These are phyloP conservation scores for Orius laevigatus DNA, from an alignment of 1,140 invertebrate species.

Conservation along the genomic window DNA sequence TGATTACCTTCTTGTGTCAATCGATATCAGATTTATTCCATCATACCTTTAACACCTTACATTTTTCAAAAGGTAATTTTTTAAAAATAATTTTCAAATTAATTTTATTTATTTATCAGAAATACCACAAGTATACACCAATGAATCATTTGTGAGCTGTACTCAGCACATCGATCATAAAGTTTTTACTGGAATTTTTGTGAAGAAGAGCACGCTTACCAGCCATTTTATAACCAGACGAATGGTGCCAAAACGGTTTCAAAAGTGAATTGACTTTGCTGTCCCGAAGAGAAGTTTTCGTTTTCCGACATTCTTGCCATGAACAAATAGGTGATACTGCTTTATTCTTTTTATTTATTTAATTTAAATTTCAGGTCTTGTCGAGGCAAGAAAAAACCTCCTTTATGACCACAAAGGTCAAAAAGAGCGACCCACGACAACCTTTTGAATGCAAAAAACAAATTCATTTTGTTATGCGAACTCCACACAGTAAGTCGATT, in stretches of 20 bases:
- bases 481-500: background rate
- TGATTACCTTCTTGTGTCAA: constrained; percentile 39
- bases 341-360: no score
- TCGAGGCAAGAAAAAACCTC: no score
- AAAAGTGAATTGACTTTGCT: constrained; percentile 41
- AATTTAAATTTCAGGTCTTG: background rate
- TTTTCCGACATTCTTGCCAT: background rate
- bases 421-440: background rate
- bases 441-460: background rate
- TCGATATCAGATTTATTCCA: constrained; percentile 61
- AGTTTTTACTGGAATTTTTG: constrained; percentile 58
- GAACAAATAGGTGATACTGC: background rate
- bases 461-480: background rate
- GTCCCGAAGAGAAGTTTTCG: constrained; percentile 27
- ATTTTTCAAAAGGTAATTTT: constrained; percentile 42
- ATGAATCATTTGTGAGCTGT: constrained; percentile 19
- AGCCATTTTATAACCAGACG: constrained; percentile 48
- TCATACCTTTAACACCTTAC: constrained; percentile 63
- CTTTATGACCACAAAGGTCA: no score
- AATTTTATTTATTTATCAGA: constrained; percentile 24
- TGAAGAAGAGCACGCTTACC: constrained; percentile 56
- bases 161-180: constrained; percentile 47
- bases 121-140: constrained; percentile 31
- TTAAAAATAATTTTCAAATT: background rate
- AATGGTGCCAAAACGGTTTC: constrained; percentile 47